Base-by-base conservation (phyloP, 1,140 invertebrate genomes). In the Atta colombica region DNA sequence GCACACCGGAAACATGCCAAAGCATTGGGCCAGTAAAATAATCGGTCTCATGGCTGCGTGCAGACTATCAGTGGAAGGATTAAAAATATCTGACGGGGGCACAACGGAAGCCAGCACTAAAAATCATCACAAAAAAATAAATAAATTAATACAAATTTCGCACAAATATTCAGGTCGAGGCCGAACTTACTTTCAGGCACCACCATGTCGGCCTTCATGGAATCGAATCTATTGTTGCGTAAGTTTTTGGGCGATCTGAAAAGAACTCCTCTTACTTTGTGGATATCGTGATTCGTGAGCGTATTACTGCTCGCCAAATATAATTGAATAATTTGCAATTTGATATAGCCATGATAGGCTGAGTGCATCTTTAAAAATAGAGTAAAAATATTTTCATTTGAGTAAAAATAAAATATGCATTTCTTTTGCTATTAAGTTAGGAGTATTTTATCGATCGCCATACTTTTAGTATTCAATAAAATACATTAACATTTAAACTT, bases 1-100 rank as follows among this genome's bases (percentile, higher is more conserved):
- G 45, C 92, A 92, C 2, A 96, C 92, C 0, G 96, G 96, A 81
- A 96, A 93, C 61, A 96, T 89, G 63, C 94, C 95, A 21, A 96
- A 96, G 55, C 93, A 95, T 80, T 96, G 95, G 0, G 95, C 95
- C 65, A 96, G 81, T 39, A 94, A 93, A 31, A 96, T 94, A 25
- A 96, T 94, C 0, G 95, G 95, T 39, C 92, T 93, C 8, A 96
- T 69, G 1, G 95, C 93, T 12, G 93, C 85, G 81, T 96, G 94
- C 10, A 96, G 90, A 63, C 94, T 94, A 53, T 95, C 92, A 1
- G 89, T 86, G n/a, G 77, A 45, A 3, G 90, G 90, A 28, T 91
- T 28, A 39, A 89, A 91, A 0, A 28, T 25, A 12, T 18, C 55
- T 12, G 58, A 60, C 0, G 87, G 25, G 0, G 85, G 16, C 10